These are phyloP conservation scores for Elephas maximus DNA, from an alignment of 2,113 vertebrate genomes.

Conservation along the genomic window DNA sequence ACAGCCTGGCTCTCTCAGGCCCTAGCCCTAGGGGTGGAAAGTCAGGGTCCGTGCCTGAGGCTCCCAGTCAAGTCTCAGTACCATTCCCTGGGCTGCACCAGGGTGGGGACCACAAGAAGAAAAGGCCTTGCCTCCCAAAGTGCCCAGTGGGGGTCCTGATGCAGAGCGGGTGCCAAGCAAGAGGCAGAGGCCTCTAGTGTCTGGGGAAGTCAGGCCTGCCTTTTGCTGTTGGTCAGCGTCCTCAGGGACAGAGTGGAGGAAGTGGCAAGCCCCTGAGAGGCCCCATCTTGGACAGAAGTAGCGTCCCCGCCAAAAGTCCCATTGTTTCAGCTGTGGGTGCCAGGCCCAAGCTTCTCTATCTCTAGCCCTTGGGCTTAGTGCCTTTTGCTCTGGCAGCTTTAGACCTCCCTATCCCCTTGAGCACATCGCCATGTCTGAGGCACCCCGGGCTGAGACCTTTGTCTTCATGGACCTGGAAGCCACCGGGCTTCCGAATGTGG, in stretches of 20 bases:
- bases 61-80: neutral
- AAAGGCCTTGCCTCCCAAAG: neutral
- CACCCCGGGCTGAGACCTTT: conserved; percentile 76
- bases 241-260: neutral
- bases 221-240: neutral
- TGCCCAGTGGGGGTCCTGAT: neutral
- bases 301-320: neutral
- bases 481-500: conserved; percentile 78
- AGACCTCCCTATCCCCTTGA: conserved; percentile 8
- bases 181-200: neutral
- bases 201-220: neutral
- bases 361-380: neutral
- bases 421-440: conserved; percentile 69
- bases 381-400: conserved; percentile 55
- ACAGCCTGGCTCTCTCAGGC: neutral
- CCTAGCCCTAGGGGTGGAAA: neutral
- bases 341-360: neutral
- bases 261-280: neutral
- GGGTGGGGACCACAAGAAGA: neutral
- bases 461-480: conserved; percentile 87
- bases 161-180: neutral
- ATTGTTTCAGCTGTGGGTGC: neutral
- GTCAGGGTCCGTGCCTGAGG: neutral
- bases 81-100: neutral
- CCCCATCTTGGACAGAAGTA: neutral